phyloP scores from a whole-genome alignment of 2,113 vertebrate genomes.

The Tursiops truncatus region DNA sequence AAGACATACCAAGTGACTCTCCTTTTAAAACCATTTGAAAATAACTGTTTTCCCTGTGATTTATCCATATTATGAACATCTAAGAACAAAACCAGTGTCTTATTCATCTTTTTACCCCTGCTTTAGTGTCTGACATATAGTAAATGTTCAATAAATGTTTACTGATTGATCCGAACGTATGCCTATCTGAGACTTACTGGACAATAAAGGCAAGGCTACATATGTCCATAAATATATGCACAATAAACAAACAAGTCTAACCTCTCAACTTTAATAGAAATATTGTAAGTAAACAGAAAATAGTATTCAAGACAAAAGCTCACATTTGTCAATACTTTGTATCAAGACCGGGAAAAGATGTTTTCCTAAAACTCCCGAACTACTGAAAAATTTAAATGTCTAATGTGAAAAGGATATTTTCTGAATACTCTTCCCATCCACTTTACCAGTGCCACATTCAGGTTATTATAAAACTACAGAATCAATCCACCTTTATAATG shows the following conservation, averaged over 20 bases:
- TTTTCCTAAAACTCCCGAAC: constrained; percentile 49
- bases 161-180: not conserved
- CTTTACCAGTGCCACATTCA: not conserved
- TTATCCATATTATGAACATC: not conserved
- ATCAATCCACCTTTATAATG: constrained; percentile 61
- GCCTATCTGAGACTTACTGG: not conserved
- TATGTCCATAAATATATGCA: not conserved
- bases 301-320: constrained; percentile 50
- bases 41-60: not conserved
- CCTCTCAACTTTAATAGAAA: constrained; percentile 11
- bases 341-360: not conserved
- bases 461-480: constrained; percentile 61
- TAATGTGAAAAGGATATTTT: constrained; percentile 39
- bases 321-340: not conserved
- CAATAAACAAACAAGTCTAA: constrained; percentile 34
- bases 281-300: not conserved
- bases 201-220: not conserved
- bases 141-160: constrained; percentile 48
- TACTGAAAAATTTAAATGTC: constrained; percentile 12
- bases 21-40: not conserved
- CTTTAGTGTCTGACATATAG: not conserved
- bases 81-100: not conserved
- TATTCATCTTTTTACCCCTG: not conserved
- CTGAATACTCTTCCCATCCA: constrained; percentile 26
- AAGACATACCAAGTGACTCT: not conserved